phyloP scores from a whole-genome alignment of 2,797 vertebrate genomes.

The Numenius phaeopus region DNA sequence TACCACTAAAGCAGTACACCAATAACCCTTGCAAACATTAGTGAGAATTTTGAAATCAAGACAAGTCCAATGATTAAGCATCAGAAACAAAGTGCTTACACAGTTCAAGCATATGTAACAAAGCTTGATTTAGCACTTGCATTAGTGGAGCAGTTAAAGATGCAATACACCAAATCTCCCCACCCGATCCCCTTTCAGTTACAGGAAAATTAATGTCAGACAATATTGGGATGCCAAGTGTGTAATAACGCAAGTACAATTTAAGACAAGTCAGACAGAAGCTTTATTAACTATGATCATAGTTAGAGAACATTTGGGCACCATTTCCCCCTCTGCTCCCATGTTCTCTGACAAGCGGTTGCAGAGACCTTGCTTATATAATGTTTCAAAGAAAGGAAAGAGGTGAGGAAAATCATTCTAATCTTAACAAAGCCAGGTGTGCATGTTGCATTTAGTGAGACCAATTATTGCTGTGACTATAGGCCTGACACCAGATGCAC shows the following conservation, averaged over 20 bases:
- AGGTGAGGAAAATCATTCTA: not conserved
- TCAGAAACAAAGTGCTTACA: not conserved
- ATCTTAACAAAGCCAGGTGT: not conserved
- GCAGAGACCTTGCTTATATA: not conserved
- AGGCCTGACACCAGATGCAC: no score
- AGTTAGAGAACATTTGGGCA: not conserved
- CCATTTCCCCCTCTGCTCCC: not conserved
- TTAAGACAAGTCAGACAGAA: not conserved
- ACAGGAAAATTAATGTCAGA: not conserved
- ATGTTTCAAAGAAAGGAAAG: not conserved
- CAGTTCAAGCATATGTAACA: not conserved
- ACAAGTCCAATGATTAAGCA: not conserved
- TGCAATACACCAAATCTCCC: not conserved
- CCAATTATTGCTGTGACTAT: no score
- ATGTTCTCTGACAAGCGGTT: not conserved
- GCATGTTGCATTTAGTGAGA: not conserved
- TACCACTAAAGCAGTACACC: not conserved
- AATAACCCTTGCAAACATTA: not conserved
- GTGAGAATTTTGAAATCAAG: not conserved
- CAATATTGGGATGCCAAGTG: not conserved
- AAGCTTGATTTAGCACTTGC: not conserved
- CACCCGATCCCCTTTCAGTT: not conserved
- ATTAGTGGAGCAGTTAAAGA: not conserved
- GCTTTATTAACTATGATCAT: not conserved
- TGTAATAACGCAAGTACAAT: not conserved